Base-by-base conservation (phyloP, 2,797 vertebrate species). In the Hipposideros larvatus region DNA sequence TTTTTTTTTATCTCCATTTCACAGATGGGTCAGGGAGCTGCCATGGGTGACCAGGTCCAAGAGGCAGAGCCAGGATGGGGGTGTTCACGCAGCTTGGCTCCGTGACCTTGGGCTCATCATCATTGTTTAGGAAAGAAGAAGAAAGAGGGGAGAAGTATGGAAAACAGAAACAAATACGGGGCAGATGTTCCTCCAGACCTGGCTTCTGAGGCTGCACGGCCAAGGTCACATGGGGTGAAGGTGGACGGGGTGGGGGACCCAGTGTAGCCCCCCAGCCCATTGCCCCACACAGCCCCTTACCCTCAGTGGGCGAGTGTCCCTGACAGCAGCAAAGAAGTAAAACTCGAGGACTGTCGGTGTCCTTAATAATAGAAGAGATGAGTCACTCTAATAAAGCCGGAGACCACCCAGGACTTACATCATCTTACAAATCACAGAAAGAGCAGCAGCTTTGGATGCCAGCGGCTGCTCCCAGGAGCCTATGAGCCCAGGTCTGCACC, bases 331-430 rank as follows among this genome's bases (percentile, higher is more conserved):
- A 82, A 55, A 75, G 15, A 37, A 70, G 43, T n/a, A 26, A 79
- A 59, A 55, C 46, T 2, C 66, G 10, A 61, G n/a, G 46, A n/a
- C 28, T 21, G 3, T 14, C 2, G 11, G 31, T 46, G 28, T 91
- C 88, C 73, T 55, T 86, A 90, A 51, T 85, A 90, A 88, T 21
- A 26, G 77, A 88, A 63, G 34, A 78, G 73, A 85, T 22, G 51
- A 93, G 66, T 95, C 34, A n/a, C 55, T 5, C 2, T 3, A 4
- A 34, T n/a, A 46, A 59, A 46, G 66, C 31, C 4, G 15, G 66
- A 59, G 78, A 28, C 53, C 59, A 66, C 53, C 57, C 37, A 48
- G 53, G 19, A 41, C 7, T 21, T 2, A 21, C 15, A 18, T 34
- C 18, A 6, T 19, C 46, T 71, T 53, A 10, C 31, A 59, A n/a